phyloP scores from a whole-genome alignment of 1,140 invertebrate species.

The Neotoxoptera formosana region DNA sequence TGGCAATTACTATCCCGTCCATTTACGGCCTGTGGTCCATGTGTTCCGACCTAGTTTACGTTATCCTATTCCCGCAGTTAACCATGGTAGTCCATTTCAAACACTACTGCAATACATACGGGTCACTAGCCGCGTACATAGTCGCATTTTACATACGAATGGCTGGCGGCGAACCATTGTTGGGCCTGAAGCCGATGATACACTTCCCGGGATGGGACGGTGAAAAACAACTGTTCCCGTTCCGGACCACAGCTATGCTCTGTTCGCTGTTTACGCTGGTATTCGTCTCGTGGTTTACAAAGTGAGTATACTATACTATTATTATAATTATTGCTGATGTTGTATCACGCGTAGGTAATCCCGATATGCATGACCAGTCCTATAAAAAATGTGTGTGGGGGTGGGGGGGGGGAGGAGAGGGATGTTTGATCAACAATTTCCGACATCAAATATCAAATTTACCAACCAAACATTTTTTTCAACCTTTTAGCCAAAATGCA shows the following conservation, averaged over 20 bases:
- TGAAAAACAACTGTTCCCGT: constrained; percentile 83
- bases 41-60: constrained; percentile 97
- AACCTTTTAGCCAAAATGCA: too few species aligned
- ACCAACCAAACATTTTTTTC: too few species aligned
- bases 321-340: not conserved
- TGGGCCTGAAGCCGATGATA: constrained; percentile 83
- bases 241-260: constrained; percentile 90
- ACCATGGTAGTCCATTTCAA: constrained; percentile 97
- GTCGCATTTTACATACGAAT: constrained; percentile 87
- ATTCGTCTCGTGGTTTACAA: constrained; percentile 79
- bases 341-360: not conserved
- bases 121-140: constrained; percentile 88
- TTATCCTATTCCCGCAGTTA: constrained; percentile 97
- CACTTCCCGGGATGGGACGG: constrained; percentile 87
- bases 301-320: constrained; percentile 66
- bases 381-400: not conserved
- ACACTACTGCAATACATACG: constrained; percentile 94
- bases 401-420: too few species aligned
- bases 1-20: constrained; percentile 95
- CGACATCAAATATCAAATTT: too few species aligned
- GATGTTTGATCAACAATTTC: too few species aligned
- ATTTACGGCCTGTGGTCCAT: constrained; percentile 98
- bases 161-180: constrained; percentile 85
- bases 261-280: constrained; percentile 80
- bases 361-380: not conserved